A percentile compares a stretch with the other conserved stretches of the same genome.
Conservation (phyloP, 1,140 invertebrate species). For the Drosophila obscura region DNA sequence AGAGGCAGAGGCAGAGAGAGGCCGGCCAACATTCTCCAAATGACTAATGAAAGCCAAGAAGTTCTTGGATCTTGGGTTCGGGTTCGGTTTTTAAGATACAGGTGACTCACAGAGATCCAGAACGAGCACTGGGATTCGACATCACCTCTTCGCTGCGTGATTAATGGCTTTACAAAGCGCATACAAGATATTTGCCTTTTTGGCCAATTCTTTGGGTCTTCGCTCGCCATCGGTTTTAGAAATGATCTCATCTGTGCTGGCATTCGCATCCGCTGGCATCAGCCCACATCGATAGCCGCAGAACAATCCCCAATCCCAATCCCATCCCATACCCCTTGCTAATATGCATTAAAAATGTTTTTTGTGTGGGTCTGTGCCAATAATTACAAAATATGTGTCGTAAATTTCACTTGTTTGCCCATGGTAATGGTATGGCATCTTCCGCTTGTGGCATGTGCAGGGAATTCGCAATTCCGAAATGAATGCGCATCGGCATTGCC, state of each 20-base stretch:
- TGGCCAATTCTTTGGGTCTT: slow-evolving; percentile 37
- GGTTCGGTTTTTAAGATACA: slow-evolving; percentile 9
- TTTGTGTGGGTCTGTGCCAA: slow-evolving; percentile 6
- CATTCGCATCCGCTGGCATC: background rate
- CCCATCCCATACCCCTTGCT: slow-evolving; percentile 29
- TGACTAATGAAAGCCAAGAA: slow-evolving; percentile 42
- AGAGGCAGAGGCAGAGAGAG: background rate
- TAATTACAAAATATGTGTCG: slow-evolving; percentile 43
- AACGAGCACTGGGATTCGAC: slow-evolving; percentile 11
- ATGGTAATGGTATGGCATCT: background rate
- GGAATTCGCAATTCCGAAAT: slow-evolving; percentile 42
- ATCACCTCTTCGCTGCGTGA: slow-evolving; percentile 55
- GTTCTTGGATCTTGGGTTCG: background rate
- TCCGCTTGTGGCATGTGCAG: slow-evolving; percentile 39
- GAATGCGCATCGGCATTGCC: slow-evolving; percentile 34
- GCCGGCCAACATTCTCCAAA: too few relatives aligned
- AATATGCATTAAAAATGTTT: slow-evolving; percentile 34
- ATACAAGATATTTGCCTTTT: slow-evolving; percentile 39
- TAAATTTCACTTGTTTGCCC: slow-evolving; percentile 51
- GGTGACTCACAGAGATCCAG: slow-evolving; percentile 40
- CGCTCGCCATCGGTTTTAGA: slow-evolving; percentile 46
- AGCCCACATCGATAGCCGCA: slow-evolving; percentile 57
- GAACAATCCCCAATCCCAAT: slow-evolving; percentile 48
- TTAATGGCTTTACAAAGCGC: slow-evolving; percentile 74
- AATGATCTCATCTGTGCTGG: slow-evolving; percentile 68